Base-by-base conservation (phyloP, 53 echinoderm and acorn worm species). In the Glandiceps talaboti region DNA sequence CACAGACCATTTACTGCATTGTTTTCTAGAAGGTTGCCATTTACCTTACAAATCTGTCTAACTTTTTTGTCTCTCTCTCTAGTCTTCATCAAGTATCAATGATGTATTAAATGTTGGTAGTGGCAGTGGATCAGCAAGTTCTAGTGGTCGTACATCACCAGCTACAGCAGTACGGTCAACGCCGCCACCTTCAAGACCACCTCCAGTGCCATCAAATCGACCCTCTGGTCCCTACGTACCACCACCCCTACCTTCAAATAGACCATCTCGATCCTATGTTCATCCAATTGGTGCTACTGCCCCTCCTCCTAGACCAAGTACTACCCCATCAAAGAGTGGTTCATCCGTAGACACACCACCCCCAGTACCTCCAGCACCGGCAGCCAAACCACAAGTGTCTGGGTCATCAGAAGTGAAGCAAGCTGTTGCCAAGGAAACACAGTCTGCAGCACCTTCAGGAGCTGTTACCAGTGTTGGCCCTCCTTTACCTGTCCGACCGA, bases 211-310 rank as follows among this genome's bases (percentile, higher is more conserved):
- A 33, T 28, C 81, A 73, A 45, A 81, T 31, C 78, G 81, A 32
- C 88, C 74, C 79, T 20, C 77, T 28, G 77, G 29, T 25, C 79
- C 31, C 12, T 26, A 25, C n/a, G 31, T 31, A 6, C 82, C 64
- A 80, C 45, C 77, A 81, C 81, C 89, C 26, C 74, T 83, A 33
- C 29, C 85, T 25, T 86, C 85, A 33, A 91, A 91, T n/a, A 84
- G 88, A 27, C 72, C 89, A 0, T 86, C 89, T 1, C 85, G 26
- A 14, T 27, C 32, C 1, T 45, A 45, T 45, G 64, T 45, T 20
- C 64, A 45, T 45, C 64, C 64, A 45, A 20, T 45, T 20, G 64
- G 64, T 45, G 64, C 64, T 20, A 20, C 20, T 20, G 6, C 64
- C 6, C 6, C 64, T 12, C 64, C 64, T 6, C 64, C 64, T 6